Evolutionary conservation across 2,888 invertebrate species (phyloP), one percentile per base, ranked within the genome.

Genomic region (Meghimatium bilineatum): DNA sequence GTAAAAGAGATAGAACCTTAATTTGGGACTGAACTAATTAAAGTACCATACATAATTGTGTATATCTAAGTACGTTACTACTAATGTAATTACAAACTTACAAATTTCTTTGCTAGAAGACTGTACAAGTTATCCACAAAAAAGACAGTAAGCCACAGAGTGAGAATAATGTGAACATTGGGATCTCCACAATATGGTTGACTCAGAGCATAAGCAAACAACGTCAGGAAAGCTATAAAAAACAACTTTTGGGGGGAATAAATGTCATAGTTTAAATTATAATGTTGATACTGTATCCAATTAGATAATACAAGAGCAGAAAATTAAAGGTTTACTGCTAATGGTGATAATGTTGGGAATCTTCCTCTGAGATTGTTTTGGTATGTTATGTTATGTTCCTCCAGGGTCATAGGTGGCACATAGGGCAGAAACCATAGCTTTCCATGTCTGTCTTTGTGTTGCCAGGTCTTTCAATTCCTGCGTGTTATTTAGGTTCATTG

Each of bases 131-230:
- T 84, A 78, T 92, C 92, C 74, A 88, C 85, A 77, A 90, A 87
- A 14, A 91, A 88, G 36, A 88, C 85, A 32, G 85, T 82, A 0
- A 91, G 90, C 91, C 91, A 92, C 17, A 88, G 60, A 87, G 90
- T 89, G 6, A 94, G 91, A 23, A 87, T 85, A 56, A 92, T 88
- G 85, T 94, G 94, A 84, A 94, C 88, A 60, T 89, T 88, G 29
- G 91, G 87, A 83, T 93, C 92, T 20, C 94, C 94, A 89, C 94
- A 94, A 26, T 93, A 93, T 5, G 94, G 94, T 90, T 92, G 90
- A 67, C 93, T 80, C 26, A 92, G 90, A 8, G 92, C 92, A 38
- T 90, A 78, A 74, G 90, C 88, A 81, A 91, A 91, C 74, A 90
- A 14, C 17, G 87, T 88, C 79, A 92, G 88, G 82, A 87, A 91